Evolutionary conservation across 1,140 invertebrate genomes (phyloP), one percentile per base, ranked within the genome.

Genomic region (Andricus grossulariae): DNA sequence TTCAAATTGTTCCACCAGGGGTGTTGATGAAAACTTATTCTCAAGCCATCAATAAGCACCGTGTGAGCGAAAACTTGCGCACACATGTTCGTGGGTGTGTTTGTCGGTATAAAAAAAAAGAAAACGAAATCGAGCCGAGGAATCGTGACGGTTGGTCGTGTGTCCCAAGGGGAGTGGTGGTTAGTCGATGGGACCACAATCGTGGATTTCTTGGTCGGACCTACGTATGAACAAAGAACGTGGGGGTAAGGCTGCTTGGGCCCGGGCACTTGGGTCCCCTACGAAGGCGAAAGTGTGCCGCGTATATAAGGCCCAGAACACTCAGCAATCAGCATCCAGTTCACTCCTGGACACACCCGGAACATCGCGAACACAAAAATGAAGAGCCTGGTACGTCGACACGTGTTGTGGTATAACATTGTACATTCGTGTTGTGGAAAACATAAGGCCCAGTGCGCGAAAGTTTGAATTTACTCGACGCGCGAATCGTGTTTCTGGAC

Each of bases 291-390:
- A 92, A 92, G 91, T 91, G 90, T 88, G 90, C 86, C 86, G 90
- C 83, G 90, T 92, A 92, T 91, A 92, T 89, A 92, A 95, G 94
- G 93, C 92, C 90, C 92, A 86, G 90, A 91, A 91, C 91, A 89
- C 88, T 89, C 88, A 90, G 91, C 91, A 92, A 92, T 93, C 93
- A 93, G 92, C 93, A 94, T 94, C 93, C 94, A 95, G 94, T 95
- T 93, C 93, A 92, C 92, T 94, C 91, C 93, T 93, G 94, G 93
- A 94, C 93, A 92, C 91, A 92, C 92, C 91, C 90, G 89, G 88
- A 92, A 90, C 88, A 85, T 89, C 88, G 88, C 84, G 87, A 89
- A 84, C 84, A 80, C 75, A 85, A 92, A 90, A 91, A 91, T 92
- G 91, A 92, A 83, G 88, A 89, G 87, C 83, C 86, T 91, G 91